phyloP scores from a whole-genome alignment of 2,888 invertebrate species.

The Physocephala rufipes region DNA sequence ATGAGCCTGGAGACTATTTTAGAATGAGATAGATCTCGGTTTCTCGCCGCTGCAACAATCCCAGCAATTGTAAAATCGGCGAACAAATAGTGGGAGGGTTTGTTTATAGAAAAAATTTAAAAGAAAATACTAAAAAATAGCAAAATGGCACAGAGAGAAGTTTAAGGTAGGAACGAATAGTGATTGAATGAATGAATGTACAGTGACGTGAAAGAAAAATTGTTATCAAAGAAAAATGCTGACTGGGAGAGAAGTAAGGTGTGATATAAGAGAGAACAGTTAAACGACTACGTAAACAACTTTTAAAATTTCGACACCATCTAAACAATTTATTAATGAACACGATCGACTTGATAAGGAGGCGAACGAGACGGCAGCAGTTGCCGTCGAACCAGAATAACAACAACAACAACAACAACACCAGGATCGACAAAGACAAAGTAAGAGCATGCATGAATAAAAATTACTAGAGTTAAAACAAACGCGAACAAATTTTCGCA shows the following conservation, averaged over 20 bases:
- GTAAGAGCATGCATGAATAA: too few relatives aligned
- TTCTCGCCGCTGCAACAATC: too few relatives aligned
- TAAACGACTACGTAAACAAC: neutral
- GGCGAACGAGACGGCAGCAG: too few relatives aligned
- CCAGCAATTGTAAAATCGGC: too few relatives aligned
- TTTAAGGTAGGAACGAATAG: neutral
- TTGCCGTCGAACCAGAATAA: too few relatives aligned
- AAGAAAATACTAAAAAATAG: neutral
- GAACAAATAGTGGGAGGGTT: too few relatives aligned
- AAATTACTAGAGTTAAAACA: too few relatives aligned
- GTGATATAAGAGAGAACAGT: neutral
- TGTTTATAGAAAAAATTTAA: neutral
- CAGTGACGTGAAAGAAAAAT: neutral
- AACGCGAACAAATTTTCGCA: conserved; percentile 9
- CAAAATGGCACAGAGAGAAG: neutral
- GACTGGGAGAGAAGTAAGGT: neutral
- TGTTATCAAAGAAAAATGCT: neutral
- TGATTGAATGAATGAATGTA: neutral
- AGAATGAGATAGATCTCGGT: too few relatives aligned
- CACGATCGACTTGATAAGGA: conserved; percentile 9
- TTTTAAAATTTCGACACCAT: conserved; percentile 19
- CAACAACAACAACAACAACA: neutral
- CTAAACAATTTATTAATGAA: conserved; percentile 19
- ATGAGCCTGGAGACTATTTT: too few relatives aligned
- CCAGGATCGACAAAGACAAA: neutral